phyloP scores from a whole-genome alignment of 2,888 invertebrate species.

The Axea sp. region DNA sequence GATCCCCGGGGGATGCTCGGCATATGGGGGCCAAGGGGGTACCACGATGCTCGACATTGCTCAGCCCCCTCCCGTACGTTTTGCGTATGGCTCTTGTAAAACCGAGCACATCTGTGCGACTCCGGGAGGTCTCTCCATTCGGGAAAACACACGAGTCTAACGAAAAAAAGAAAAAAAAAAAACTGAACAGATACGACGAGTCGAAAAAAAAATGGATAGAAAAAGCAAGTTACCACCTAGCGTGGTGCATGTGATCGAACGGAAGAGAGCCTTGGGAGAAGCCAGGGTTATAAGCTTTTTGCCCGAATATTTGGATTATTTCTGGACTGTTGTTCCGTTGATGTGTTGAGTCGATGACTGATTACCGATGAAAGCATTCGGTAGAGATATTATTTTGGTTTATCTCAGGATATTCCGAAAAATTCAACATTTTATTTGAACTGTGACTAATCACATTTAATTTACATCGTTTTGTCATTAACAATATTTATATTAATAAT shows the following conservation, averaged over 20 bases:
- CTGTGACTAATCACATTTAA: too few species aligned
- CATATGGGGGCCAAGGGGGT: constrained; percentile 51
- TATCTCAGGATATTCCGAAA: too few species aligned
- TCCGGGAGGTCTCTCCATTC: constrained; percentile 46
- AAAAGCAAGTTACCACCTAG: constrained; percentile 39
- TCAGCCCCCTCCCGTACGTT: constrained; percentile 9
- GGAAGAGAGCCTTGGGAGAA: constrained; percentile 10
- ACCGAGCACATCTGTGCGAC: constrained; percentile 47
- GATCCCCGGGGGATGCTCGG: constrained; percentile 43
- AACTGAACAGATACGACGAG: background rate
- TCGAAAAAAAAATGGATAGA: background rate
- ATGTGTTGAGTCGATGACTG: constrained; percentile 4
- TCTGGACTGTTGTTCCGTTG: constrained; percentile 3
- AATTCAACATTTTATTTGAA: too few species aligned
- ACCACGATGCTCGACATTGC: constrained; percentile 62
- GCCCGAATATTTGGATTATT: constrained; percentile 10
- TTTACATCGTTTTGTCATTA: too few species aligned
- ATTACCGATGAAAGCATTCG: background rate
- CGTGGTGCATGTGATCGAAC: constrained; percentile 29
- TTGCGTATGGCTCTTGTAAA: constrained; percentile 28
- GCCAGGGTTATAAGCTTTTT: background rate
- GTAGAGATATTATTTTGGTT: constrained; percentile 8
- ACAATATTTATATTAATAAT: too few species aligned
- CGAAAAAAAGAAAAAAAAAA: constrained; percentile 10
- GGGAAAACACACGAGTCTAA: constrained; percentile 4